Evolutionary conservation across 1,140 invertebrate genomes (phyloP), one percentile per base, ranked within the genome.

Genomic region (Subanguina moxae): DNA sequence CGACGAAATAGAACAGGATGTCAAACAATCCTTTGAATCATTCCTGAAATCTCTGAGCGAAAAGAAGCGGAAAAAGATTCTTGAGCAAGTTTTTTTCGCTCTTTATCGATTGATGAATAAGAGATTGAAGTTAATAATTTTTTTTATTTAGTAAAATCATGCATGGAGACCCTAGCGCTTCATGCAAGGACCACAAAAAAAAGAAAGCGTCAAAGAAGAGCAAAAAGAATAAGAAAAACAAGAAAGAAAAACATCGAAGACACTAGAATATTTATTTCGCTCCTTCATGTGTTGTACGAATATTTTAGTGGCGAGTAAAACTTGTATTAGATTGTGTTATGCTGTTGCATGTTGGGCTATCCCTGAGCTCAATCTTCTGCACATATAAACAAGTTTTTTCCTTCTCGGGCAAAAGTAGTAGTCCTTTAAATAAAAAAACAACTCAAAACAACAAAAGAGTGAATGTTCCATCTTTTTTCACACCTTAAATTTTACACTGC

Each of bases 71-170:
- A 59, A 65, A 45, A 74, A 74, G 58, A 28, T 74, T 21, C 27
- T 73, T 57, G 46, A 28, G 74, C 76, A 75, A n/a, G 28, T 76
- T 59, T 67, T 1, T 15, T n/a, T 17, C 38, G 68, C 38, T 72
- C 8, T 25, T 8, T 1, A 1, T 38, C 13, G 59, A 23, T 19
- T 17, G 17, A 56, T 11, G n/a, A n/a, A n/a, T n/a, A n/a, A n/a
- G n/a, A n/a, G n/a, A n/a, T n/a, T n/a, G n/a, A n/a, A n/a, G n/a
- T n/a, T n/a, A n/a, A n/a, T n/a, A n/a, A n/a, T n/a, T n/a, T n/a
- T n/a, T n/a, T n/a, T n/a, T 11, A n/a, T 67, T 73, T 48, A 75
- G 75, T 21, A 75, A 75, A 65, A 73, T 73, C 30, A 46, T 73
- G n/a, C 70, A 68, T 3, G 42, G 65, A 19, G 43, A 72, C 23